Base-by-base conservation (phyloP, 2,113 vertebrate genomes). In the Pelodiscus sinensis region DNA sequence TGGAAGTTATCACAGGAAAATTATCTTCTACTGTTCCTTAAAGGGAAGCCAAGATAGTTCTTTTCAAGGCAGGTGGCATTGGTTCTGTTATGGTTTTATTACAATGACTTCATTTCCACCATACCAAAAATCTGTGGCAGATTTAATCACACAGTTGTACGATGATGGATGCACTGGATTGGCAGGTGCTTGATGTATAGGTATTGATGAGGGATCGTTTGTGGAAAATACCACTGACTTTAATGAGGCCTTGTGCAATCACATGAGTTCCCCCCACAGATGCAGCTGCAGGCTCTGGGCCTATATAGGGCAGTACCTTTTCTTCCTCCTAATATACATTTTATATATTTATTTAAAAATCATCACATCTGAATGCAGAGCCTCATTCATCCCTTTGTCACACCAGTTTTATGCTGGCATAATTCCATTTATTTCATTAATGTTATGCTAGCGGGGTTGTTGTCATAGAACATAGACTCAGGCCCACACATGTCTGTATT, bases 141-240 rank as follows among this genome's bases (percentile, higher is more conserved):
- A 25, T 68, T n/a, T 25, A 77, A 21, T 38, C 13, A 4, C 16
- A 51, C n/a, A 77, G 51, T 44, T 24, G 15, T 31, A n/a, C 50
- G 21, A 57, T 78, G 22, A 22, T 5, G 25, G 44, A 25, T 27
- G 14, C 35, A 27, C 15, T 31, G 79, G 22, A 86, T 35, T 29
- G 25, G 7, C 35, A 29, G 6, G 4, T 83, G 71, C 38, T 55
- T 29, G 27, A 8, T 80, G 21, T 62, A 55, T 57, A 44, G 31
- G 13, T n/a, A 52, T 0, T 51, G 55, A 35, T 54, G 55, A 55
- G 80, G 21, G 11, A 10, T 7, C 1, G 0, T 60, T 81, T 25
- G 8, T 7, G 11, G 9, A 54, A 54, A 55, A 80, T 18, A 2
- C 25, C 58, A 0, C 16, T 55, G 29, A 16, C 21, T 54, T 8